phyloP scores from a whole-genome alignment of 2,888 invertebrate species.

The Rhamnusium bicolor region DNA sequence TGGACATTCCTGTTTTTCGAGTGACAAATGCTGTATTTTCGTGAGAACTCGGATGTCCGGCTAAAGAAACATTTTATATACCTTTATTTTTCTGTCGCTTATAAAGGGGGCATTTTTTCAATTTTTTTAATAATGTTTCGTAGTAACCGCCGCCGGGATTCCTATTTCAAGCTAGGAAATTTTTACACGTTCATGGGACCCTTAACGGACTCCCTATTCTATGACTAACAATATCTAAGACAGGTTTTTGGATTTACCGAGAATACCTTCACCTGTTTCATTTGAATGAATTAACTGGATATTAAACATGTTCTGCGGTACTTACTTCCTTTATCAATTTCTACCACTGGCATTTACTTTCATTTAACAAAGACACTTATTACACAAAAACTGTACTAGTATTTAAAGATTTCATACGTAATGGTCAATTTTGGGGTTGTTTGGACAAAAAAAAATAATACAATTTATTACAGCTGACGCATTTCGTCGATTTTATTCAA shows the following conservation, averaged over 20 bases:
- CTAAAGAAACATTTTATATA: conserved; percentile 44
- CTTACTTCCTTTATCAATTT: no score
- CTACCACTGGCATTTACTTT: no score
- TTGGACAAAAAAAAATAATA: no score
- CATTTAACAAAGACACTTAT: no score
- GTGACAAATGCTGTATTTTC: conserved; percentile 61
- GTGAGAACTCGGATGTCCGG: conserved; percentile 62
- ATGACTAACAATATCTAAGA: conserved; percentile 29
- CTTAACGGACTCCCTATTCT: conserved; percentile 34
- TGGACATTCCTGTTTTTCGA: conserved; percentile 67
- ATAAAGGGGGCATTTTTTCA: conserved; percentile 39
- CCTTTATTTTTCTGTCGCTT: conserved; percentile 32
- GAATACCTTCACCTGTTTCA: conserved; percentile 2
- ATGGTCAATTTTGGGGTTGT: no score
- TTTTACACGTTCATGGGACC: conserved; percentile 27
- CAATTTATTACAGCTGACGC: no score
- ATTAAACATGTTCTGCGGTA: no score
- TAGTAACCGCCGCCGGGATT: conserved; percentile 30
- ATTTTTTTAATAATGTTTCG: conserved; percentile 36
- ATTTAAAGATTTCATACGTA: no score
- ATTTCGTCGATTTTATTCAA: no score
- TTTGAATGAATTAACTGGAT: neutral
- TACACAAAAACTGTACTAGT: no score
- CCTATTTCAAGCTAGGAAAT: conserved; percentile 46
- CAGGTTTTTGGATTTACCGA: conserved; percentile 41